A percentile compares a stretch with the other conserved stretches of the same genome.
These are phyloP conservation scores for Pelusios castaneus DNA, from an alignment of 2,113 vertebrate species.

Conservation along the genomic window DNA sequence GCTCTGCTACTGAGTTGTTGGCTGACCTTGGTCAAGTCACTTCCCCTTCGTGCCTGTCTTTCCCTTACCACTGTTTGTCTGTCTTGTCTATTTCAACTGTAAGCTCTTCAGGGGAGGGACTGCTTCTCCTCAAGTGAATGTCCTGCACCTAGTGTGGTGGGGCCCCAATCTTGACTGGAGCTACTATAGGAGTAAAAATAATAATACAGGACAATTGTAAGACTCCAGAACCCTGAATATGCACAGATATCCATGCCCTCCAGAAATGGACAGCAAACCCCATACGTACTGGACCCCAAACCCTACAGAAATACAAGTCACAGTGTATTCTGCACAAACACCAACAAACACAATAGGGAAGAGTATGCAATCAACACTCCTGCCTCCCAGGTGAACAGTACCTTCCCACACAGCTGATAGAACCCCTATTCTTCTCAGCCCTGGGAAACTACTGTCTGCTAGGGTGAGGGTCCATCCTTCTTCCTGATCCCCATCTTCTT, in stretches of 20 bases:
- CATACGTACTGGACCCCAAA: background rate
- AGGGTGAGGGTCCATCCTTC: background rate
- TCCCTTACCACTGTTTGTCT: background rate
- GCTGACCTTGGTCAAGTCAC: background rate
- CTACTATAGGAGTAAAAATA: background rate
- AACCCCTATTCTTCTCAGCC: background rate
- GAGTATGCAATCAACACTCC: rapidly evolving
- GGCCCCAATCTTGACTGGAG: background rate
- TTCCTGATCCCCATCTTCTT: no score
- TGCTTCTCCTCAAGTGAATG: background rate
- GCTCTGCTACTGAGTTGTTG: background rate
- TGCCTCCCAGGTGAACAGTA: rapidly evolving
- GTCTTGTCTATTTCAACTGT: background rate
- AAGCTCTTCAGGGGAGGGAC: background rate
- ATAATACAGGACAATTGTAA: background rate
- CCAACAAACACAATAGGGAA: background rate
- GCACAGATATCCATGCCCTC: background rate
- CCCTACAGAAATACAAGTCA: background rate
- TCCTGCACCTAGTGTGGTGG: background rate
- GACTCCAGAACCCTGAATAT: background rate
- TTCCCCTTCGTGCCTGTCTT: background rate
- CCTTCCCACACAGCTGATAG: rapidly evolving
- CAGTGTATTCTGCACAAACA: background rate
- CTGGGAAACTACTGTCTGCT: background rate
- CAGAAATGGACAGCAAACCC: background rate